Conservation (phyloP, 2,888 invertebrate species). For the Leptinotarsa tumamoca region DNA sequence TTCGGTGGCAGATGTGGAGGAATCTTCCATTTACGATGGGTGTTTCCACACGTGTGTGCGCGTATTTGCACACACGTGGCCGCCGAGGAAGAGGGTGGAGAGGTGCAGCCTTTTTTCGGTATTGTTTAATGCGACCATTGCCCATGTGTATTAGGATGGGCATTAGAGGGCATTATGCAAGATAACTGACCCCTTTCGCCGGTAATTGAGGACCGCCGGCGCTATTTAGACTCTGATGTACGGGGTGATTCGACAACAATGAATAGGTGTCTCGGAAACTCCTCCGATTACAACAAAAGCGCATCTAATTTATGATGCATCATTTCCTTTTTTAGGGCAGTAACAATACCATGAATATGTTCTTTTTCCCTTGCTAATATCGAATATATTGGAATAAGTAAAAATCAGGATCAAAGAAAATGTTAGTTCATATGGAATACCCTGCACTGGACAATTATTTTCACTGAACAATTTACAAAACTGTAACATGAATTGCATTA, state of each 20-base stretch:
- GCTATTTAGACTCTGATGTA: neutral
- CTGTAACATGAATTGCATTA: no score
- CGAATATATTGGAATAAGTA: no score
- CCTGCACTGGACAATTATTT: no score
- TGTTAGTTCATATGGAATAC: no score
- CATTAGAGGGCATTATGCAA: conserved; percentile 11
- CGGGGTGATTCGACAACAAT: neutral
- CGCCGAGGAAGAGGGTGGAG: conserved; percentile 31
- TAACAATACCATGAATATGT: no score
- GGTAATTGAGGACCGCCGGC: neutral
- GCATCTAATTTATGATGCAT: no score
- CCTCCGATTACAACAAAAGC: no score
- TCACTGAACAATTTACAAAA: no score
- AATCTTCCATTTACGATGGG: conserved; percentile 9
- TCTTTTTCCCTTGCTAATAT: no score
- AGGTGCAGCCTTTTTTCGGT: conserved; percentile 23
- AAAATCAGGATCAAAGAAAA: no score
- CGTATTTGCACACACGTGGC: conserved; percentile 29
- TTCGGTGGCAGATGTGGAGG: conserved; percentile 25
- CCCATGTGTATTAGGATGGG: conserved; percentile 21
- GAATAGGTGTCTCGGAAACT: neutral
- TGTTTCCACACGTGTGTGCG: conserved; percentile 25
- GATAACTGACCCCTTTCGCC: conserved; percentile 13
- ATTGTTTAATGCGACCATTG: conserved; percentile 34
- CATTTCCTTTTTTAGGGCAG: no score